These are phyloP conservation scores for Botia almorhae DNA, from an alignment of 2,797 vertebrate species.

Conservation along the genomic window DNA sequence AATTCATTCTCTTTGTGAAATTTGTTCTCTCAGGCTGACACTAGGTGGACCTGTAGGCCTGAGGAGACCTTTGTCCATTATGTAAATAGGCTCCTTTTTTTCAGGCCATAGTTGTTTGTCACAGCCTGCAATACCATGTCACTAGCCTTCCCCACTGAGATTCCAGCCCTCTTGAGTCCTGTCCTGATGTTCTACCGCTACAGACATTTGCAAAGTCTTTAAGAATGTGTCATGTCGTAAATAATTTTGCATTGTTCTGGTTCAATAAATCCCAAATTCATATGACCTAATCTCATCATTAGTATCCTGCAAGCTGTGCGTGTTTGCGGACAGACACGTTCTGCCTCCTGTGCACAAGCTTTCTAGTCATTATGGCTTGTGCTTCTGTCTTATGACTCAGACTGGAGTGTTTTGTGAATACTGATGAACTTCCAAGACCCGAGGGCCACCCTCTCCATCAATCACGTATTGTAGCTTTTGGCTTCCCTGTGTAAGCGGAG, in stretches of 20 bases:
- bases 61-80: constrained; percentile 49
- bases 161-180: constrained; percentile 12
- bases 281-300: constrained; percentile 28
- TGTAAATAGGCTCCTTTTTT: constrained; percentile 56
- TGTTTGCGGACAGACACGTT: constrained; percentile 57
- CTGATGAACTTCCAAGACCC: constrained; percentile 82
- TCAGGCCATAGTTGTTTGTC: constrained; percentile 54
- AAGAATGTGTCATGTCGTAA: constrained; percentile 7
- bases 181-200: constrained; percentile 28
- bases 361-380: constrained; percentile 72
- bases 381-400: constrained; percentile 70
- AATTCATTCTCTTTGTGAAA: not conserved
- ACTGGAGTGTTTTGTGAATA: constrained; percentile 78
- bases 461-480: constrained; percentile 67
- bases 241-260: constrained; percentile 16
- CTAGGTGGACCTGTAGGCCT: constrained; percentile 55
- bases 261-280: constrained; percentile 29
- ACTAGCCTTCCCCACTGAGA: constrained; percentile 18
- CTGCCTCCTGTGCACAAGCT: constrained; percentile 60
- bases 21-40: constrained; percentile 27
- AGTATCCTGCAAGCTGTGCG: constrained; percentile 46
- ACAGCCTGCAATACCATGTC: constrained; percentile 46
- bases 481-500: constrained; percentile 36
- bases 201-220: not conserved
- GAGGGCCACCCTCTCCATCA: constrained; percentile 79